Conservation (phyloP, 2,888 invertebrate species). For the Pammene aurita region DNA sequence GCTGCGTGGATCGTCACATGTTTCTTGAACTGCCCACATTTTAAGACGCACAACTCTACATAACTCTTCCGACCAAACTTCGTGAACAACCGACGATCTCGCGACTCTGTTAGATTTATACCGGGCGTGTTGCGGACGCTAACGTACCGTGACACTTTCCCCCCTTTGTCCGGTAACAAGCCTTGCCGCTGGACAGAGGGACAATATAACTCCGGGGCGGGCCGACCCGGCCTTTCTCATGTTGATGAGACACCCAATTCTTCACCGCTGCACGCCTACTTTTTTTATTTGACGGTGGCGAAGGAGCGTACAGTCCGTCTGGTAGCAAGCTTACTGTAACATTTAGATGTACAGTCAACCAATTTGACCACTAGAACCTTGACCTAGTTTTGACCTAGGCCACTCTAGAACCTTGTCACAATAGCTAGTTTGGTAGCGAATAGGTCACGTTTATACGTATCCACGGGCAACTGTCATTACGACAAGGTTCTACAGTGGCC, state of each 20-base stretch:
- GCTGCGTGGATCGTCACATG: too few relatives aligned
- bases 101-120: constrained; percentile 42
- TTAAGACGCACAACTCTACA: neutral
- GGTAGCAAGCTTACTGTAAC: neutral
- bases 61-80: constrained; percentile 2
- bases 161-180: constrained; percentile 48
- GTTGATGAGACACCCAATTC: constrained; percentile 62
- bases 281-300: constrained; percentile 4
- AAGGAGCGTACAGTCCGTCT: neutral
- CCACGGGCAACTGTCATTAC: too few relatives aligned
- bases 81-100: constrained; percentile 7
- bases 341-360: too few relatives aligned
- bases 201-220: constrained; percentile 76
- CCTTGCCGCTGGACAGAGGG: constrained; percentile 51
- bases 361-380: too few relatives aligned
- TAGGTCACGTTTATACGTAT: too few relatives aligned
- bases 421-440: too few relatives aligned
- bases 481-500: too few relatives aligned
- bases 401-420: too few relatives aligned
- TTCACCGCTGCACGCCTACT: constrained; percentile 37
- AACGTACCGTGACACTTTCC: constrained; percentile 47
- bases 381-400: too few relatives aligned
- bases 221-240: constrained; percentile 63
- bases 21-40: neutral
- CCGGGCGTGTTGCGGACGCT: constrained; percentile 40